Conservation (phyloP, 1,140 invertebrate species). For the Zaprionus taronus region DNA sequence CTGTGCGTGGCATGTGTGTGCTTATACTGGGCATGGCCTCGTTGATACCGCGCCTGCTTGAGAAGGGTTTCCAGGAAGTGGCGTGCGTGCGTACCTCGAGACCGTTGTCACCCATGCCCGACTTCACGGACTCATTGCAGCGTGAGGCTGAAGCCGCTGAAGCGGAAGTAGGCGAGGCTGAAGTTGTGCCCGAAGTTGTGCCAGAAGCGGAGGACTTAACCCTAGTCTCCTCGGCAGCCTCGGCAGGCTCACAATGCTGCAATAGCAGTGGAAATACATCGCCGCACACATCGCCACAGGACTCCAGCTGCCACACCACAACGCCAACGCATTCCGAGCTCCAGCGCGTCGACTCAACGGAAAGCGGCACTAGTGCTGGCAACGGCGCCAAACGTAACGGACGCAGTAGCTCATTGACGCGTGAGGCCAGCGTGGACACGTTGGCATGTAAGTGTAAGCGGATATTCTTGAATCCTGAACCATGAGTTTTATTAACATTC, state of each 20-base stretch:
- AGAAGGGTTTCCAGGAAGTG: constrained; percentile 93
- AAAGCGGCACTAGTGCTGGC: constrained; percentile 26
- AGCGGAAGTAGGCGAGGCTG: constrained; percentile 35
- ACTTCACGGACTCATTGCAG: constrained; percentile 85
- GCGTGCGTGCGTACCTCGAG: constrained; percentile 91
- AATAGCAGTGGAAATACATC: constrained; percentile 67
- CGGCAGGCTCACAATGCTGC: constrained; percentile 61
- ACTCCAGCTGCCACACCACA: constrained; percentile 46
- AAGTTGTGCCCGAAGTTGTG: constrained; percentile 68
- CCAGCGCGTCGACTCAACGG: constrained; percentile 46
- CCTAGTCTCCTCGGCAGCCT: constrained; percentile 72
- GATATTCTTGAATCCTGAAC: background rate
- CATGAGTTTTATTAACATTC: background rate
- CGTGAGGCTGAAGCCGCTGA: constrained; percentile 58
- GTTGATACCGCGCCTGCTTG: constrained; percentile 94
- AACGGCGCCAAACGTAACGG: constrained; percentile 75
- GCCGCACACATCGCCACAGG: constrained; percentile 69
- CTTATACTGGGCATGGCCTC: constrained; percentile 95
- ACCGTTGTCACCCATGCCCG: constrained; percentile 91
- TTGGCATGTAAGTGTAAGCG: constrained; percentile 85
- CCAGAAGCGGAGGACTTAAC: constrained; percentile 68
- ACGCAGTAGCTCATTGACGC: constrained; percentile 85
- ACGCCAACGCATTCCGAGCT: constrained; percentile 36
- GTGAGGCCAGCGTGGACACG: constrained; percentile 87
- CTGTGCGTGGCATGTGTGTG: constrained; percentile 94